Evolutionary conservation across 23 tunicate species (phyloP).

Genomic region (Styela plicata): DNA sequence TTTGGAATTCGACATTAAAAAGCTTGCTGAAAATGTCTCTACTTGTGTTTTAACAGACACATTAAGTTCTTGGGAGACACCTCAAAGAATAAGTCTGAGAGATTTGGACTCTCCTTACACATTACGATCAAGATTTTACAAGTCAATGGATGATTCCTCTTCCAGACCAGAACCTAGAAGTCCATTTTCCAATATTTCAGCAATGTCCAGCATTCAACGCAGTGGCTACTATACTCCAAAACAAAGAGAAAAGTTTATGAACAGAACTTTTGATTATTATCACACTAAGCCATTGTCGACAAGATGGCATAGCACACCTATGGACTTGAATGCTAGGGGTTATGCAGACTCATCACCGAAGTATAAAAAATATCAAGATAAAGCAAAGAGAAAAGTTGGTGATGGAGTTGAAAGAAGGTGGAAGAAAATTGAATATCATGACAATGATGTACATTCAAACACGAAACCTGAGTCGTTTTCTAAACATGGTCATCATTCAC

Average conservation of each 20-base stretch:
- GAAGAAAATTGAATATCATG: background rate
- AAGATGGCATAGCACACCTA: background rate
- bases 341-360: background rate
- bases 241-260: background rate
- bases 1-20: background rate
- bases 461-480: too few relatives aligned
- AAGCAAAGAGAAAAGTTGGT: background rate
- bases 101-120: background rate
- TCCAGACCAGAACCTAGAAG: background rate
- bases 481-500: background rate
- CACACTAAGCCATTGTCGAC: background rate
- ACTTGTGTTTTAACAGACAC: background rate
- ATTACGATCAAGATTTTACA: background rate
- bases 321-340: background rate
- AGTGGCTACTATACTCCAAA: background rate
- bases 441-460: background rate
- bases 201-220: background rate
- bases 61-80: slow-evolving; percentile 1
- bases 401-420: background rate
- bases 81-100: background rate
- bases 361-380: too few relatives aligned
- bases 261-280: background rate
- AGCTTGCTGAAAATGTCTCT: background rate
- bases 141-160: background rate
- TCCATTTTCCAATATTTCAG: background rate